Base-by-base conservation (phyloP, 35 echinoderm and acorn worm species). In the Stichopus chloronotus region DNA sequence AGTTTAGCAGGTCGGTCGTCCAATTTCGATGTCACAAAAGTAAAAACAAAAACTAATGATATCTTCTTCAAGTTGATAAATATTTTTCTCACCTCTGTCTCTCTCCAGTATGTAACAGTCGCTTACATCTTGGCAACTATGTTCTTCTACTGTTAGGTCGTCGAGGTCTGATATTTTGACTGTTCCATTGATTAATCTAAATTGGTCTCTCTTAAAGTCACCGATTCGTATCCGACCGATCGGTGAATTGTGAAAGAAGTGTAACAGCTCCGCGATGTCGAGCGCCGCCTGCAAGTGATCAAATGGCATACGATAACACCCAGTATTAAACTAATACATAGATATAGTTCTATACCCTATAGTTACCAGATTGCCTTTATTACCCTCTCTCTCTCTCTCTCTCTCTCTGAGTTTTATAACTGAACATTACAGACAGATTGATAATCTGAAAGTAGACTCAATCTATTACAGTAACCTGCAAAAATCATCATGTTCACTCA, bases 91-190 rank as follows among this genome's bases (percentile, higher is more conserved):
- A 94, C 93, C 93, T 55, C 22, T 57, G 55, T 53, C 20, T 13
- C 63, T 84, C 3, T 52, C 92, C 54, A 91, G 58, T 12, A 97
- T 87, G 24, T 79, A 57, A 88, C 97, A 98, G 59, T 96, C 94
- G n/a, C 84, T 81, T 9, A 72, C 59, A 5, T 57, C 90, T 53
- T 92, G 12, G 77, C 97, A 98, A 8, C 59, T 6, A 55, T 43
- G 56, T 87, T 98, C 95, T 9, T 92, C 85, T 10, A 22, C 84
- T 5, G 95, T 94, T 57, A 98, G 56, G 80, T 98, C 97, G 83
- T 98, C 97, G 43, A 98, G 78, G 81, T 98, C 97, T 8, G 92
- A 91, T 58, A 96, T 22, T 88, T 94, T 96, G n/a, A 98, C 16
- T 74, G 68, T 94, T 8, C 74, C 81, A 54, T 94, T 72, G 4